phyloP scores from a whole-genome alignment of 1,140 invertebrate species.

The Atta texana region DNA sequence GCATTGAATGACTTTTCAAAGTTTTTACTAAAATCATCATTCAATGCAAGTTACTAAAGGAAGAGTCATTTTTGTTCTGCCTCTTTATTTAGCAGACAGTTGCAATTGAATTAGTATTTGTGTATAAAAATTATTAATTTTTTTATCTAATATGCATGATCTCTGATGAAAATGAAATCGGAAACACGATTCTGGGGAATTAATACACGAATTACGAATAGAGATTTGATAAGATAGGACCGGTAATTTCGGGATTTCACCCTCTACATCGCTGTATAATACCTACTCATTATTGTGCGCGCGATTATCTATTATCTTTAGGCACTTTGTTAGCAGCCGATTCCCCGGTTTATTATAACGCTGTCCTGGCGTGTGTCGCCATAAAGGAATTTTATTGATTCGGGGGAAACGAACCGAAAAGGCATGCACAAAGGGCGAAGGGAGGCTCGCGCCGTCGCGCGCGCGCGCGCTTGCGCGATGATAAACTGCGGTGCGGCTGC shows the following conservation, averaged over 20 bases:
- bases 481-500: slow-evolving; percentile 32
- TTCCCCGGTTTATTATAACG: slow-evolving; percentile 61
- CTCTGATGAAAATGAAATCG: not conserved
- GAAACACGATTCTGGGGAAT: not conserved
- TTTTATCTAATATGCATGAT: not conserved
- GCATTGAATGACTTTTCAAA: not conserved
- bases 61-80: not conserved
- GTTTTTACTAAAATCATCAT: not conserved
- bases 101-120: not conserved
- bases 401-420: slow-evolving; percentile 62
- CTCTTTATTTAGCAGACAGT: not conserved
- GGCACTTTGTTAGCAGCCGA: slow-evolving; percentile 50
- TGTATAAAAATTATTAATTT: not conserved
- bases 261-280: not conserved
- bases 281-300: slow-evolving; percentile 26
- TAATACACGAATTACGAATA: not conserved
- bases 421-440: slow-evolving; percentile 60
- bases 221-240: slow-evolving; percentile 12
- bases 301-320: slow-evolving; percentile 55
- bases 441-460: slow-evolving; percentile 44
- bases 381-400: slow-evolving; percentile 64
- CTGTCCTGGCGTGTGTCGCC: slow-evolving; percentile 42
- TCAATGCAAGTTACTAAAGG: not conserved
- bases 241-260: not conserved
- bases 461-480: slow-evolving; percentile 30